These are phyloP conservation scores for Ctenosaura bakeri DNA, from an alignment of 2,797 vertebrate genomes.

Conservation along the genomic window DNA sequence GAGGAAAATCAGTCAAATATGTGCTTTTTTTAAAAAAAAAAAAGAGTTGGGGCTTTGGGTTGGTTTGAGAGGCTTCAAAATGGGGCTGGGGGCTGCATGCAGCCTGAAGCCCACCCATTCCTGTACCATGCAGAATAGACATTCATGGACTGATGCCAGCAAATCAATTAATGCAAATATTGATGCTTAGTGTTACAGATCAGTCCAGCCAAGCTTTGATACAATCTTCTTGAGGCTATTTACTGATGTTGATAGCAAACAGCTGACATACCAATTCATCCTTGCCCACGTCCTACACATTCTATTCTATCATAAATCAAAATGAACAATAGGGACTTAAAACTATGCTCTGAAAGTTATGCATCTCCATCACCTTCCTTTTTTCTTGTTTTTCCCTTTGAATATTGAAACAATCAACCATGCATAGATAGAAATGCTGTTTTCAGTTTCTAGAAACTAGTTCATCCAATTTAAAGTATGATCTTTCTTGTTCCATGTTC, in stretches of 20 bases:
- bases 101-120: background rate
- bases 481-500: background rate
- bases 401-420: background rate
- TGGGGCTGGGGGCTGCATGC: too few relatives aligned
- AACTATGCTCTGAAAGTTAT: background rate
- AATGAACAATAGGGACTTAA: background rate
- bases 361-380: background rate
- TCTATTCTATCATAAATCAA: background rate
- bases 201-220: background rate
- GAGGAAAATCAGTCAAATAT: too few relatives aligned
- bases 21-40: too few relatives aligned
- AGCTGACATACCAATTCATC: background rate
- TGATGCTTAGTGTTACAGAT: background rate
- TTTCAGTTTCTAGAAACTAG: background rate
- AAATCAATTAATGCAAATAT: background rate
- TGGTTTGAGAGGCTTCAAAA: too few relatives aligned
- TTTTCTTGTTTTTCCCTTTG: background rate
- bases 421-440: background rate
- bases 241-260: background rate
- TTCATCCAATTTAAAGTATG: background rate
- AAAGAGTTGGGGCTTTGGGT: too few relatives aligned
- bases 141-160: background rate
- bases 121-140: background rate
- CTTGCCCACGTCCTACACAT: background rate
- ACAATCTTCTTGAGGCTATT: background rate